These are phyloP conservation scores for Semicossyphus pulcher DNA, from an alignment of 2,113 vertebrate species.

Conservation along the genomic window DNA sequence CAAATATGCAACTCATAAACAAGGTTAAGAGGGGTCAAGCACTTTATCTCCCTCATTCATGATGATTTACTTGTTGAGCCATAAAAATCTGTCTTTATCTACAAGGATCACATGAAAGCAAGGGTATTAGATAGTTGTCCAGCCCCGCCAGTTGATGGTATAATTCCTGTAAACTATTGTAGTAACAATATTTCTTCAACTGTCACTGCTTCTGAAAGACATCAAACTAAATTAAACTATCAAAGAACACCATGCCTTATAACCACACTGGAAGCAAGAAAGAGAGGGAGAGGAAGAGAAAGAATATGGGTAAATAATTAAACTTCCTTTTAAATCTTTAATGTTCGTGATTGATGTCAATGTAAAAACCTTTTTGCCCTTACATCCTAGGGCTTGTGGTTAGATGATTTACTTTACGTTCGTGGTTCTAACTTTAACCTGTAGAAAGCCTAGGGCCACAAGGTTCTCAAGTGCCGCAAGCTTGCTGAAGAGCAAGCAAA, in stretches of 20 bases:
- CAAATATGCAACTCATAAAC: slow-evolving; percentile 31
- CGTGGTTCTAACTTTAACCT: slow-evolving; percentile 35
- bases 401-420: slow-evolving; percentile 46
- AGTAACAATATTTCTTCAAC: background rate
- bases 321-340: slow-evolving; percentile 76
- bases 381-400: slow-evolving; percentile 49
- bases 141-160: too few species aligned
- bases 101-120: too few species aligned
- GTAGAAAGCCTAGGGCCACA: slow-evolving; percentile 14
- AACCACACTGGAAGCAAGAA: background rate
- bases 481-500: too few species aligned
- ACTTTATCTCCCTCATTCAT: slow-evolving; percentile 23
- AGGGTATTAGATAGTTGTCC: too few species aligned
- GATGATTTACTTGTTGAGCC: slow-evolving; percentile 19
- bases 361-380: slow-evolving; percentile 65
- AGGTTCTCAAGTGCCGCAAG: too few species aligned
- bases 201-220: slow-evolving; percentile 7
- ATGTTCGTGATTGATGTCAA: slow-evolving; percentile 76
- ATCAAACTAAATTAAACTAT: slow-evolving; percentile 31
- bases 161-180: slow-evolving; percentile 57
- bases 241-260: slow-evolving; percentile 27
- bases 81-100: slow-evolving; percentile 19
- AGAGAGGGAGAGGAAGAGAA: slow-evolving; percentile 13
- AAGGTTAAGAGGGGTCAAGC: slow-evolving; percentile 62
- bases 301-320: slow-evolving; percentile 72